phyloP scores from a whole-genome alignment of 2,113 vertebrate genomes.

The Spea multiplicata region DNA sequence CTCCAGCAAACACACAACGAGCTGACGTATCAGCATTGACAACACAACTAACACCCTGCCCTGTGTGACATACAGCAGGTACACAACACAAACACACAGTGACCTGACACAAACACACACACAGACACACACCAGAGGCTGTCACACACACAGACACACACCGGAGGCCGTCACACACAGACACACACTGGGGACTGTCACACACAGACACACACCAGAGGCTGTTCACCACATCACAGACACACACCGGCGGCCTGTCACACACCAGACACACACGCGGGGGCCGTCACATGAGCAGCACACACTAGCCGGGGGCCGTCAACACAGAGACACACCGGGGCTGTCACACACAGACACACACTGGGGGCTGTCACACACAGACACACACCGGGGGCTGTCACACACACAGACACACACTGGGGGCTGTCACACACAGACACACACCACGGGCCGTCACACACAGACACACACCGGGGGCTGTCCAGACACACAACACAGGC shows the following conservation, averaged over 20 bases:
- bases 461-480: too few relatives aligned
- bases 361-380: background rate
- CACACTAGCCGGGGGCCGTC: too few relatives aligned
- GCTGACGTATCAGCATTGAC: background rate
- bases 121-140: background rate
- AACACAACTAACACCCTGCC: background rate
- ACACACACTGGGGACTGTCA: too few relatives aligned
- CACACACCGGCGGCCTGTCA: too few relatives aligned
- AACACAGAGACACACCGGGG: background rate
- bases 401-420: background rate
- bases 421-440: background rate
- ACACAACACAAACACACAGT: background rate
- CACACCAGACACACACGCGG: too few relatives aligned
- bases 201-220: too few relatives aligned
- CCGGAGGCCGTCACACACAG: too few relatives aligned
- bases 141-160: slow-evolving; percentile 4
- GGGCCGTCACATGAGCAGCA: too few relatives aligned
- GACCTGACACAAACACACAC: background rate
- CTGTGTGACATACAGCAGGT: background rate
- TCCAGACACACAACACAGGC: background rate
- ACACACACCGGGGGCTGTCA: too few relatives aligned
- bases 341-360: background rate
- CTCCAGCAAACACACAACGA: background rate
- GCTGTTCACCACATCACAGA: too few relatives aligned
- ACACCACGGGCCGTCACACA: background rate